Evolutionary conservation across 2,797 vertebrate species (phyloP), one percentile per base, ranked within the genome.

Genomic region (Cygnus olor): DNA sequence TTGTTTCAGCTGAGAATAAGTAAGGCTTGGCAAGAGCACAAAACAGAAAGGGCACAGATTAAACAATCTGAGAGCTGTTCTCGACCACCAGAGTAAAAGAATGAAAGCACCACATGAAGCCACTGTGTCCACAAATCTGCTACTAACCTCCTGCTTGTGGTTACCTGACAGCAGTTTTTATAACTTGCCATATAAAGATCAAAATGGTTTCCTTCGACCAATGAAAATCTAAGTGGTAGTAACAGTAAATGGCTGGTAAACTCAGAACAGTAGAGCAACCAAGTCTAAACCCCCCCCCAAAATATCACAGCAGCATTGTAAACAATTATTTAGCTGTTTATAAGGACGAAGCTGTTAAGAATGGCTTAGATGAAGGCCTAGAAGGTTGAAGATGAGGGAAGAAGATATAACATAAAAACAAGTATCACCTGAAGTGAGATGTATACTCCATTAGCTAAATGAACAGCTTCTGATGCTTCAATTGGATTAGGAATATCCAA

Each of bases 381-480:
- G 53, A 69, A 77, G 13, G 16, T 8, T 30, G 4, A 4, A 13
- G 7, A 78, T 40, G 19, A 69, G 18, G 14, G 61, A 89, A 83
- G 28, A 3, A 22, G 42, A 56, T 24, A 8, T 57, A 79, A 58
- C 24, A 38, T 2, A 45, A 36, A 74, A 68, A 10, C 16, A 72
- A 66, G 58, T 16, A 38, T 95, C 88, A 99, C 99, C 98, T 99
- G 99, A 58, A 99, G 97, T 69, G 99, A 99, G 71, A 98, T 99
- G 89, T 99, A 99, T 3, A 99, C 99, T 9, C 98, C 98, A 57
- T 99, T 99, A 54, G 99, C 98, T 88, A 99, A 97, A 95, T 99
- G 99, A 65, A 99, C 98, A 2, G 98, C 98, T 96, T 99, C 99
- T 9, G 98, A 98, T 21, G 99, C 99, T 80, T 99, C 98, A 8